Evolutionary conservation across 2,888 invertebrate genomes (phyloP), one percentile per base, ranked within the genome.

Genomic region (Hymenopus coronatus): DNA sequence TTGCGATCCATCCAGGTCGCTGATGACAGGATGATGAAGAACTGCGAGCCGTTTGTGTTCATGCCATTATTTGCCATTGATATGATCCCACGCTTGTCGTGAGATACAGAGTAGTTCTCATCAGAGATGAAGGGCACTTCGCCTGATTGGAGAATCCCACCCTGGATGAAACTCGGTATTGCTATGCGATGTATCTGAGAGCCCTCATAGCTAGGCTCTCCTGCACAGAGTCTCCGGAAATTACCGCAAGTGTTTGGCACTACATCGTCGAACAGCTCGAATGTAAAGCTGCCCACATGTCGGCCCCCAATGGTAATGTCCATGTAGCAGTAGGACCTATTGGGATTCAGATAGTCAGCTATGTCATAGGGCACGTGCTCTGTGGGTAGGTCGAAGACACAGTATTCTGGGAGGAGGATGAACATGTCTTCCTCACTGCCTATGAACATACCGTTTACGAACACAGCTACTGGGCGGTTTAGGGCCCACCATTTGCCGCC

Each of bases 41-140:
- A 97, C 93, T 97, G 96, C 1, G 96, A 96, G 7, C 94, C 95
- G 92, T 97, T 97, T 90, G 95, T 94, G 92, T 97, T 95, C 90
- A 95, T 94, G 86, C 95, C 96, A 92, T 94, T 94, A 92, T 96
- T 96, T 88, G 96, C 96, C 95, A 96, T 96, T 28, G 96, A 95
- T n/a, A 97, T 92, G 20, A 96, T 94, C 0, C 97, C 97, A 89
- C 96, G 94, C 91, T 94, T 94, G 91, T 96, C 94, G 91, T 96
- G 96, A 1, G 94, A 94, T 33, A 97, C 93, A 25, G 94, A 94
- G 92, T 96, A 97, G 91, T 96, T 96, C 92, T 97, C 97, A 92
- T 96, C 96, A 25, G 93, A 92, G 91, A 95, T 92, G 0, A 92
- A 92, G 7, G 90, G 91, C 82, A 92, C 92, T 90, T 94, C 70